Percentiles rank a stretch among this genome's conserved stretches.
These are phyloP conservation scores for Pelobates fuscus DNA, from an alignment of 2,113 vertebrate species.

Conservation along the genomic window DNA sequence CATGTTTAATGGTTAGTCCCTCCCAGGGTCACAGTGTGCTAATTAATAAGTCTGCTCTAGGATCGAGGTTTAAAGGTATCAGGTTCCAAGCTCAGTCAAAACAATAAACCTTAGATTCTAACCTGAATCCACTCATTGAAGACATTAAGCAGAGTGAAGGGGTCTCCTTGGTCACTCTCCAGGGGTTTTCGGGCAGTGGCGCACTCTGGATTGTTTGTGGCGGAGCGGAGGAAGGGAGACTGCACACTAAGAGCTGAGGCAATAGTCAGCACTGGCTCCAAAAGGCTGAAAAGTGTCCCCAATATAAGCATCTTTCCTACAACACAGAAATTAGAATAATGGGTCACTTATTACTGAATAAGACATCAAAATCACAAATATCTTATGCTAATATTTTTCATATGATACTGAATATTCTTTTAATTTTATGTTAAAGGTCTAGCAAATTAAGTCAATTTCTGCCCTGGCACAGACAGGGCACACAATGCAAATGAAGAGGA, in stretches of 20 bases:
- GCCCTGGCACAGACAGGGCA: no score
- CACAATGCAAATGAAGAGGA: no score
- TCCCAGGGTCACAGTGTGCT: no score
- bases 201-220: constrained; percentile 74
- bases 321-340: background rate
- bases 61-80: no score
- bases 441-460: no score
- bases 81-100: no score
- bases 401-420: no score
- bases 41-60: no score
- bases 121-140: constrained; percentile 93
- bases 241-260: constrained; percentile 83
- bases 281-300: constrained; percentile 78
- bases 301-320: constrained; percentile 90
- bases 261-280: constrained; percentile 80
- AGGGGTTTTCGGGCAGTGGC: constrained; percentile 72
- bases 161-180: constrained; percentile 85
- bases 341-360: background rate
- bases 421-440: no score
- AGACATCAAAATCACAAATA: no score
- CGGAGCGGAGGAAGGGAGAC: constrained; percentile 80
- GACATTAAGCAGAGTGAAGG: constrained; percentile 84
- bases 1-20: no score
- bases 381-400: no score
- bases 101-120: constrained; percentile 37